Evolutionary conservation across 2,888 invertebrate genomes (phyloP).

Genomic region (Cerceris rybyensis): DNA sequence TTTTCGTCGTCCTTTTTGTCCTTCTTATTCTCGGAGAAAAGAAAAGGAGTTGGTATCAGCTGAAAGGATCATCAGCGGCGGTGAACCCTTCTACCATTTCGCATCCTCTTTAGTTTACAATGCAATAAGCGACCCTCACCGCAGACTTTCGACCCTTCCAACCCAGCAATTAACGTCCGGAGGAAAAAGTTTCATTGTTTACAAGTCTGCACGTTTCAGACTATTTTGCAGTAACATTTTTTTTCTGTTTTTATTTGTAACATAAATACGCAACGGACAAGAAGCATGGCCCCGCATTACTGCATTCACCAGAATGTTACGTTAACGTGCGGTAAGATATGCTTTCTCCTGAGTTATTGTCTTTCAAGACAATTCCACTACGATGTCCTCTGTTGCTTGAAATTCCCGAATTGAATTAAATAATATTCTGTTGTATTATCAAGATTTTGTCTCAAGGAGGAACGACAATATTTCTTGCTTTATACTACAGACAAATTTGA

Average conservation of each 20-base stretch:
- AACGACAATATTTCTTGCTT: too few species aligned
- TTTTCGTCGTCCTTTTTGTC: conserved; percentile 9
- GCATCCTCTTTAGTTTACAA: conserved; percentile 57
- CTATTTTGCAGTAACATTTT: conserved; percentile 7
- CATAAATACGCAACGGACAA: too few species aligned
- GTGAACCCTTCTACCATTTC: conserved; percentile 29
- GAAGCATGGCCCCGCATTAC: too few species aligned
- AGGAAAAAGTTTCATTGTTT: conserved; percentile 43
- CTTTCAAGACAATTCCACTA: too few species aligned
- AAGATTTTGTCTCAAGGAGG: too few species aligned
- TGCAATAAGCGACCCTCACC: conserved; percentile 54
- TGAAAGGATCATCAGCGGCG: conserved; percentile 52
- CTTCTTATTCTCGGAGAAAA: conserved; percentile 17
- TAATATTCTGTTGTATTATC: too few species aligned
- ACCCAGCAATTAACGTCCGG: conserved; percentile 56
- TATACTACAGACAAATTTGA: too few species aligned
- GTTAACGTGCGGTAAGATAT: too few species aligned
- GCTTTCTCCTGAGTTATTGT: too few species aligned
- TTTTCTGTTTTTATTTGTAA: not conserved
- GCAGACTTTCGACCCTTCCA: conserved; percentile 26
- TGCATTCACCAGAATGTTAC: too few species aligned
- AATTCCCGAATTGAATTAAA: too few species aligned
- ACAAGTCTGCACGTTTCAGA: conserved; percentile 18
- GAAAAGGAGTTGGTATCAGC: conserved; percentile 38
- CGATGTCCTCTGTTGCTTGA: too few species aligned